These are phyloP conservation scores for Pogonocichla stellata DNA, from an alignment of 2,113 vertebrate species.

Conservation along the genomic window DNA sequence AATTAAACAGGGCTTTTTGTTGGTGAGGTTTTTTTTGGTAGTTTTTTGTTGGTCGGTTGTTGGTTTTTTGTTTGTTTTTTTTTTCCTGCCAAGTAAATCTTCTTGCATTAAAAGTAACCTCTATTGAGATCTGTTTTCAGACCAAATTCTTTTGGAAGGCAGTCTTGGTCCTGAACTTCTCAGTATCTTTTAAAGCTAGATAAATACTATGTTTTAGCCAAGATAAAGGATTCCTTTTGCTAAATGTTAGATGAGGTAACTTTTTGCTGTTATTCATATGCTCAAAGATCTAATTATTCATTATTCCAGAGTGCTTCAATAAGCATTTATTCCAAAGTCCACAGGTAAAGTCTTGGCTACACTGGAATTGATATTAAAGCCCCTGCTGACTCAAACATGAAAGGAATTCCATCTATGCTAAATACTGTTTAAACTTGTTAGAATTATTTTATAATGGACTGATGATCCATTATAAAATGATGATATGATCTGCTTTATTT, in stretches of 20 bases:
- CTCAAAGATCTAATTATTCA: neutral
- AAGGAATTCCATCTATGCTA: neutral
- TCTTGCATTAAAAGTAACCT: neutral
- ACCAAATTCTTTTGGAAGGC: slow-evolving; percentile 17
- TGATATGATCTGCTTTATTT: neutral
- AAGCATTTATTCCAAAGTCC: neutral
- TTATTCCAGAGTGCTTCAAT: neutral
- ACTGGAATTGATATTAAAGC: neutral
- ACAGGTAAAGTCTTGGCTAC: neutral
- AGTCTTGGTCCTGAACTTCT: neutral
- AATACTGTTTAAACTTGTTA: neutral
- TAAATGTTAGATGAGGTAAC: slow-evolving; percentile 29
- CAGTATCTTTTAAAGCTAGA: neutral
- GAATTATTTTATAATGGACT: neutral
- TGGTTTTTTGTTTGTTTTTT: too few species aligned
- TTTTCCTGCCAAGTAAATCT: neutral
- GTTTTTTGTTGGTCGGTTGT: neutral
- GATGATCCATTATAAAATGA: neutral
- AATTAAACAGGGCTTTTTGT: neutral
- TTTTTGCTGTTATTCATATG: neutral
- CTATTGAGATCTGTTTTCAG: slow-evolving; percentile 8
- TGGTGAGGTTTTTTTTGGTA: too few species aligned
- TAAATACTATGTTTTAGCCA: slow-evolving; percentile 24
- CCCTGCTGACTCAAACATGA: neutral
- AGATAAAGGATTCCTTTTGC: slow-evolving; percentile 35